These are phyloP conservation scores for Thalassaphorura encarpata DNA, from an alignment of 1,140 invertebrate species.

Conservation along the genomic window DNA sequence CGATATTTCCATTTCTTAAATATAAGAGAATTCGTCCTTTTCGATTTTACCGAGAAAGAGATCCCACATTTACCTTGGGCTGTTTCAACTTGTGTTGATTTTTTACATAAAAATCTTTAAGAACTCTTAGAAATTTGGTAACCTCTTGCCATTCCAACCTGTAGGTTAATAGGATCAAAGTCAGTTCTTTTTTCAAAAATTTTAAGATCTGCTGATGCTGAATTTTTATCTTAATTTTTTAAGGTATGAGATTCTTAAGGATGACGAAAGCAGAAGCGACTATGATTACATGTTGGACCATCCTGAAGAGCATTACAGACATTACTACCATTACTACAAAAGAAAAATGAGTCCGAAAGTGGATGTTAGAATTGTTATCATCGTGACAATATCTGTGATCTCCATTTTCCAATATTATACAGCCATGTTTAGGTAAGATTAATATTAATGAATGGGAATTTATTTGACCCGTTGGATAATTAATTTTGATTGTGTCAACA, in stretches of 20 bases:
- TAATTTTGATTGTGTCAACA: not conserved
- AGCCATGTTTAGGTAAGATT: conserved; percentile 54
- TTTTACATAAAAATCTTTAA: too few relatives aligned
- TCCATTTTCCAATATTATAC: conserved; percentile 73
- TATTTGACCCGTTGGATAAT: not conserved
- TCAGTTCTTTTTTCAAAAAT: not conserved
- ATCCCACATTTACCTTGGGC: too few relatives aligned
- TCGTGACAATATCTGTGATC: conserved; percentile 70
- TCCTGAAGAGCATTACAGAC: conserved; percentile 76
- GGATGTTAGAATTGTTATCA: conserved; percentile 74
- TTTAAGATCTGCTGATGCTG: too few relatives aligned
- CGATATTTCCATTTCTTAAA: too few relatives aligned
- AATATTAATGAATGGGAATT: too few relatives aligned
- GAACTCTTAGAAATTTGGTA: too few relatives aligned
- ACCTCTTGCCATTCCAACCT: too few relatives aligned
- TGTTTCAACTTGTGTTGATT: too few relatives aligned
- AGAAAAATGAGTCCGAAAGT: conserved; percentile 75
- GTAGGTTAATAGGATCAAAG: too few relatives aligned
- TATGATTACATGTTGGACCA: conserved; percentile 94
- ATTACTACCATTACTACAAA: conserved; percentile 84
- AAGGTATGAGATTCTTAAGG: conserved; percentile 69
- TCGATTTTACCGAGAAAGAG: too few relatives aligned
- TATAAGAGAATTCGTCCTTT: too few relatives aligned
- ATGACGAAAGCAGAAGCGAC: conserved; percentile 75
- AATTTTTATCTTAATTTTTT: not conserved